Base-by-base conservation (phyloP, 2,797 vertebrate species). In the Aeoliscus strigatus region DNA sequence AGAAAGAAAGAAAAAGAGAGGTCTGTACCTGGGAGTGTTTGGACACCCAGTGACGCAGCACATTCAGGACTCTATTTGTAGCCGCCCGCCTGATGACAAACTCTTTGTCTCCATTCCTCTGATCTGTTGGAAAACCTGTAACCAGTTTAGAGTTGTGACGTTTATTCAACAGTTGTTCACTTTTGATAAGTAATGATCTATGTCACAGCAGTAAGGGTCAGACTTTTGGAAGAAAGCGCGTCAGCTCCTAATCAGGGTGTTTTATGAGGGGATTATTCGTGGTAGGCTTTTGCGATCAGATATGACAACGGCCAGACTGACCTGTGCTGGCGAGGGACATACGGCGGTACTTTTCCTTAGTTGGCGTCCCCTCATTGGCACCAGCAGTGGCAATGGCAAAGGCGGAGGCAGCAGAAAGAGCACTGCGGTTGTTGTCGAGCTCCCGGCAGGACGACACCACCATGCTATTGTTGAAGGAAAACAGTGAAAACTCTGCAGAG, bases 11-110 rank as follows among this genome's bases (percentile, higher is more conserved):
- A 18, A 14, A 17, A n/a, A 13, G 25, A 37, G 27, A 24, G 25
- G 41, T 31, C 27, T 55, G 27, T 72, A 98, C 96, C 91, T 96
- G 94, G 0, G 93, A 86, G 75, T 98, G 96, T 60, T 98, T 98
- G 86, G 95, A 96, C 39, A 96, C 93, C 96, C 96, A 98, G 86
- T 98, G 96, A 27, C 96, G 84, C 69, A 98, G 82, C 24, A 98
- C 96, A 0, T 98, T 98, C 27, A 98, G 89, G 8, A 98, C 96
- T 0, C 96, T 79, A 80, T 98, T 97, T 48, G 94, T 97, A 43
- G 94, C 96, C 0, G 96, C 96, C 55, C 94, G 85, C 33, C 96
- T 88, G 77, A 98, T 96, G 27, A 98, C 91, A 7, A 98, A 97
- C 82, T 98, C 96, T 75, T 97, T 97, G 86, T 98, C 96, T 0